phyloP scores from a whole-genome alignment of 2,113 vertebrate genomes.

The Chaetodon auriga region DNA sequence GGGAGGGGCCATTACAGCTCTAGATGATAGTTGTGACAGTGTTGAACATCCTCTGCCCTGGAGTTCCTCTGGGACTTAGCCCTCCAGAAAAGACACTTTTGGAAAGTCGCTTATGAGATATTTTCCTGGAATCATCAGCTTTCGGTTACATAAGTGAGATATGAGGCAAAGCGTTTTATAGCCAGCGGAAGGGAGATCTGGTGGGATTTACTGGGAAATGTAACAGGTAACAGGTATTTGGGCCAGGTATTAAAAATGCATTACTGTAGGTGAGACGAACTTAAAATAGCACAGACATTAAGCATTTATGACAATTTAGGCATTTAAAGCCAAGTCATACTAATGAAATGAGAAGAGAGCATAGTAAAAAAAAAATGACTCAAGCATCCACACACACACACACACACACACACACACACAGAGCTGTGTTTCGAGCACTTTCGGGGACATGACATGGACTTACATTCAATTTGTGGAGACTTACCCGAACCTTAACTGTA shows the following conservation, averaged over 20 bases:
- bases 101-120: conserved; percentile 70
- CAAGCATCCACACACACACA: conserved; percentile 1
- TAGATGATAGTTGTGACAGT: conserved; percentile 64
- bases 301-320: conserved; percentile 57
- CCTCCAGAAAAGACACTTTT: conserved; percentile 58
- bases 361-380: conserved; percentile 16
- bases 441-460: no score
- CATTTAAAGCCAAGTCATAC: conserved; percentile 55
- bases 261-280: conserved; percentile 52
- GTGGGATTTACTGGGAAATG: conserved; percentile 61
- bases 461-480: no score
- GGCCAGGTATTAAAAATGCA: conserved; percentile 68
- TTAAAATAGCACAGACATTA: conserved; percentile 52
- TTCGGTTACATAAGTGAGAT: conserved; percentile 67
- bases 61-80: conserved; percentile 60
- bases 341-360: conserved; percentile 34
- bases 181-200: conserved; percentile 39
- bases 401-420: neutral
- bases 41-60: conserved; percentile 60
- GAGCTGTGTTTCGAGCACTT: neutral
- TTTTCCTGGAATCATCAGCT: conserved; percentile 70
- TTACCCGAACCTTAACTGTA: no score
- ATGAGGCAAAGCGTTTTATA: conserved; percentile 54
- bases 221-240: conserved; percentile 71
- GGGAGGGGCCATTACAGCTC: conserved; percentile 47